phyloP scores from a whole-genome alignment of 1,140 invertebrate genomes.

The Procambarus clarkii region DNA sequence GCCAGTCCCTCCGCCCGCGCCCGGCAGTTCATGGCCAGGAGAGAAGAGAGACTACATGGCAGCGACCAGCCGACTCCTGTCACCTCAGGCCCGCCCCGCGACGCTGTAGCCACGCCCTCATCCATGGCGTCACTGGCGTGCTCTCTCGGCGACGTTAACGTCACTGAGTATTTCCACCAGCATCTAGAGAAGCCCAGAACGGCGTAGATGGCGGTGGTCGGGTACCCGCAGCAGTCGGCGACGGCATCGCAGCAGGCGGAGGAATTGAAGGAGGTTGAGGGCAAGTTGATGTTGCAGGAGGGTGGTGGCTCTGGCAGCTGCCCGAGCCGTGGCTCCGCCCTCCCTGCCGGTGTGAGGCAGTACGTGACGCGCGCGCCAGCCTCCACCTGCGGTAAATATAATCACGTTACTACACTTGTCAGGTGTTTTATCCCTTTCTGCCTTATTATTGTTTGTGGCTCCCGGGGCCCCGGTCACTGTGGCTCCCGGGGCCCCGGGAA shows the following conservation, averaged over 20 bases:
- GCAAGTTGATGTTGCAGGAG: slow-evolving; percentile 1
- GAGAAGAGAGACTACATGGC: slow-evolving; percentile 78
- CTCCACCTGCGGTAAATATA: slow-evolving; percentile 49
- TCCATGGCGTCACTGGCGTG: slow-evolving; percentile 43
- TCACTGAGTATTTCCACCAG: slow-evolving; percentile 52
- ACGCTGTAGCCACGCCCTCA: slow-evolving; percentile 55
- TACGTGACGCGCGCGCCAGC: slow-evolving; percentile 22
- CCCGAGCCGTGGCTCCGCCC: not conserved
- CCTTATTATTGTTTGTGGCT: too few relatives aligned
- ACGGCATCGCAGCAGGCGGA: slow-evolving; percentile 21
- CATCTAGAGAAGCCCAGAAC: slow-evolving; percentile 59
- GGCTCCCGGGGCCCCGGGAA: not conserved
- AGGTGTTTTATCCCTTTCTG: too few relatives aligned
- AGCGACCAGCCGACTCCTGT: slow-evolving; percentile 64
- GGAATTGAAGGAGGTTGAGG: not conserved
- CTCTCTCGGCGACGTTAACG: slow-evolving; percentile 31
- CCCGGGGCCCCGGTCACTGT: too few relatives aligned
- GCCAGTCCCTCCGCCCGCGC: slow-evolving; percentile 87
- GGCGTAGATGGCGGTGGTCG: slow-evolving; percentile 37
- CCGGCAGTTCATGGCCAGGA: slow-evolving; percentile 84
- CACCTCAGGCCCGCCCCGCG: slow-evolving; percentile 57
- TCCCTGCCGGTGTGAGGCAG: slow-evolving; percentile 1
- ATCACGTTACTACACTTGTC: not conserved
- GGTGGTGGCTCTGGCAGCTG: slow-evolving; percentile 19
- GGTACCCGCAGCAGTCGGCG: not conserved